Conservation (phyloP, 1,140 invertebrate genomes). For the Drosophila kohkoa region DNA sequence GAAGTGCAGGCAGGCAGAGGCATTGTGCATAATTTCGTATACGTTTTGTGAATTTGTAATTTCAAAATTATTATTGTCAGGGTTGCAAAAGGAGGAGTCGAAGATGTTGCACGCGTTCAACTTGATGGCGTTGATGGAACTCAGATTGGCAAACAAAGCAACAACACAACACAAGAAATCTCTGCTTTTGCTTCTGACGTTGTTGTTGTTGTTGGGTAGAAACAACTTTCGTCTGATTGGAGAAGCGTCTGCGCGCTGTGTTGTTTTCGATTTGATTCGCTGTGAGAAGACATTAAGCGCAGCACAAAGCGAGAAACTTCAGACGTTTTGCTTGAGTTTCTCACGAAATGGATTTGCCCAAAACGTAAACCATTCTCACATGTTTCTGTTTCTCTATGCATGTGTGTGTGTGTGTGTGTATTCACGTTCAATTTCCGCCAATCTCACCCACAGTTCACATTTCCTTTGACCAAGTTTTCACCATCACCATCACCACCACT, state of each 20-base stretch:
- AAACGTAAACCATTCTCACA: neutral
- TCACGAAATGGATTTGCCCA: neutral
- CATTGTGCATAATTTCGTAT: conserved; percentile 81
- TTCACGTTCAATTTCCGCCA: conserved; percentile 20
- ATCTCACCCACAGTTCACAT: conserved; percentile 6
- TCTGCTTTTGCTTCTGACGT: conserved; percentile 13
- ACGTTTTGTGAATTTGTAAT: conserved; percentile 83
- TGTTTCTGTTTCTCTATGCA: neutral
- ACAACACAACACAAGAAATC: conserved; percentile 6
- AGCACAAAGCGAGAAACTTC: conserved; percentile 38
- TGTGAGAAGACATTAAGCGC: conserved; percentile 63
- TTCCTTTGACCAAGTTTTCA: conserved; percentile 42
- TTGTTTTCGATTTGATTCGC: conserved; percentile 71
- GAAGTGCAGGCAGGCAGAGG: conserved; percentile 50
- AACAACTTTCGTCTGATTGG: conserved; percentile 73
- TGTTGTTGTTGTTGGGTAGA: conserved; percentile 39
- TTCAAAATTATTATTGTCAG: conserved; percentile 77
- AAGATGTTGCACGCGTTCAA: conserved; percentile 30
- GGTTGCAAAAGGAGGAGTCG: conserved; percentile 35
- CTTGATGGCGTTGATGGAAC: conserved; percentile 38
- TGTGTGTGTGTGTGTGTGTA: neutral
- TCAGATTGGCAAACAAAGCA: conserved; percentile 20
- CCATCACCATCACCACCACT: neutral
- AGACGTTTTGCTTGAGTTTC: conserved; percentile 20
- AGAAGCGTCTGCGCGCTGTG: conserved; percentile 56